Conservation (phyloP, 1,140 invertebrate species). For the Zophobas morio region DNA sequence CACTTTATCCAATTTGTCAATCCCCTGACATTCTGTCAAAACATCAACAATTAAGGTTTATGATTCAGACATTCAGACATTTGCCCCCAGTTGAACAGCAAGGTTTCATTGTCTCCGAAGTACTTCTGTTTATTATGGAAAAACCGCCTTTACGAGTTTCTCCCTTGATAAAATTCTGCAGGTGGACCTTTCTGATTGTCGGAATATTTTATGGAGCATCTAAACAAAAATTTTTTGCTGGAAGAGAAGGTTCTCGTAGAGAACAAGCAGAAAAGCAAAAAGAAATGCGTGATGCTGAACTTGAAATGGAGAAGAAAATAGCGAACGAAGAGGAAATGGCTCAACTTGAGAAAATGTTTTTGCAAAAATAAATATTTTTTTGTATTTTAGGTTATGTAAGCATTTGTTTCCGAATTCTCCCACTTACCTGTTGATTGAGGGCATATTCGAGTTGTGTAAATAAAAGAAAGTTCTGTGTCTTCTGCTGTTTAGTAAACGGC, state of each 20-base stretch:
- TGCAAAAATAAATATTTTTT: neutral
- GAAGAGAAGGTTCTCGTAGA: conserved; percentile 1
- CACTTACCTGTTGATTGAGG: too few relatives aligned
- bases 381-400: neutral
- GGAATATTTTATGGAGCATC: conserved; percentile 19
- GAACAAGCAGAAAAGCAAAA: neutral
- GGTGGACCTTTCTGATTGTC: conserved; percentile 14
- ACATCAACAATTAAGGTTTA: too few relatives aligned
- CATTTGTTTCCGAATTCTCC: too few relatives aligned
- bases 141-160: conserved; percentile 9
- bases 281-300: neutral
- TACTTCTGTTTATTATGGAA: too few relatives aligned
- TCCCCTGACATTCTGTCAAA: too few relatives aligned
- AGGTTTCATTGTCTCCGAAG: too few relatives aligned
- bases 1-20: too few relatives aligned
- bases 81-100: too few relatives aligned
- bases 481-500: too few relatives aligned
- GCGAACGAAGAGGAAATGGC: conserved; percentile 14
- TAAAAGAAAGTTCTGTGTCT: too few relatives aligned
- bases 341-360: neutral
- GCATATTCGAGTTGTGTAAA: too few relatives aligned
- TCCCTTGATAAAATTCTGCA: conserved; percentile 25
- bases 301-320: conserved; percentile 5
- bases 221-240: neutral
- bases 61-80: too few relatives aligned